Conservation (phyloP, 2,888 invertebrate genomes). For the Abrostola triplasia region DNA sequence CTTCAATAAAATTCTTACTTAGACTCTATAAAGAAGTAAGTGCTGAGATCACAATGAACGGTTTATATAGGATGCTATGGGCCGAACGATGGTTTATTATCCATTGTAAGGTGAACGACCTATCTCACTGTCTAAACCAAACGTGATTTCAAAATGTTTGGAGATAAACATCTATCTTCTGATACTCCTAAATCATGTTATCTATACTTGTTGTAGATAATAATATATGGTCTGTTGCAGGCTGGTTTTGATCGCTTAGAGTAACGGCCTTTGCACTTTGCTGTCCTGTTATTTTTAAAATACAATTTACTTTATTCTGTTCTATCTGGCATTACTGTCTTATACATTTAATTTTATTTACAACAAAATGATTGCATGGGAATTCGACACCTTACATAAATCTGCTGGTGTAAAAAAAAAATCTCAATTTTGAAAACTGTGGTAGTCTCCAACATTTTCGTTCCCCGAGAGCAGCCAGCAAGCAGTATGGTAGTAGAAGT, state of each 20-base stretch:
- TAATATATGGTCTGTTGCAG: constrained; percentile 44
- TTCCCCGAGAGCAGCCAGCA: no score
- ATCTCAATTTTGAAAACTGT: no score
- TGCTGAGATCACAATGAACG: constrained; percentile 45
- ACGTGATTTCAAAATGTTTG: constrained; percentile 53
- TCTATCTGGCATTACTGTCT: background rate
- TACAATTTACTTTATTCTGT: background rate
- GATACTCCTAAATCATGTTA: constrained; percentile 49
- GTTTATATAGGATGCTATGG: constrained; percentile 60
- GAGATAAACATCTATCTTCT: constrained; percentile 49
- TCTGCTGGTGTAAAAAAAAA: no score
- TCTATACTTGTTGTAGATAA: constrained; percentile 27
- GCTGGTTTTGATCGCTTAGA: constrained; percentile 30
- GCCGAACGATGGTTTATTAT: constrained; percentile 49
- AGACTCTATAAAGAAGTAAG: constrained; percentile 49
- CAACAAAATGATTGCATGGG: no score
- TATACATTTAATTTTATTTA: no score
- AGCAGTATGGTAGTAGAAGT: no score
- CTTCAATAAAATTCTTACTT: constrained; percentile 36
- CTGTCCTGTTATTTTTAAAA: background rate
- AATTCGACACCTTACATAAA: no score
- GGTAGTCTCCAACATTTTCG: no score
- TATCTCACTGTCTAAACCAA: constrained; percentile 48
- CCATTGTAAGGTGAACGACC: constrained; percentile 51
- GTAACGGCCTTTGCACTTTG: constrained; percentile 20